These are phyloP conservation scores for Apis florea DNA, from an alignment of 1,140 invertebrate genomes.

Conservation along the genomic window DNA sequence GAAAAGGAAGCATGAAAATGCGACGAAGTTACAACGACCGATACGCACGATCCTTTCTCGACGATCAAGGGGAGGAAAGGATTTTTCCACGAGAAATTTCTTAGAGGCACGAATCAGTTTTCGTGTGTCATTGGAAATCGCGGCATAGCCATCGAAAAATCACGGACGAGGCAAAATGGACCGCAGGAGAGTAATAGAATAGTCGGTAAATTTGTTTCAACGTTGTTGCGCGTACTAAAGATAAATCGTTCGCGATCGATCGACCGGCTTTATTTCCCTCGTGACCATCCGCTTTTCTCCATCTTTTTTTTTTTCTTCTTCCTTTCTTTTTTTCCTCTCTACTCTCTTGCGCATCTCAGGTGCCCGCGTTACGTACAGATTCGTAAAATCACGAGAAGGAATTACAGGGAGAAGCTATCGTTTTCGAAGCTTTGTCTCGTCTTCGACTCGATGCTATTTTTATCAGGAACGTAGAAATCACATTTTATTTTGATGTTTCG, in stretches of 20 bases:
- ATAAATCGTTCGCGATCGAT: constrained; percentile 55
- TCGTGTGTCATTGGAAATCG: not conserved
- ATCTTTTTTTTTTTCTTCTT: not conserved
- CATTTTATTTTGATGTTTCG: not conserved
- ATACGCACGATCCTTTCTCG: not conserved
- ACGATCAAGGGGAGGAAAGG: not conserved
- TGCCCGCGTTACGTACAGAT: not conserved
- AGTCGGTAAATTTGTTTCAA: constrained; percentile 42
- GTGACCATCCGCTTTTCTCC: constrained; percentile 15
- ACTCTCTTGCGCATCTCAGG: not conserved
- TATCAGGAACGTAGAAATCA: not conserved
- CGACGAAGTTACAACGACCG: too few relatives aligned
- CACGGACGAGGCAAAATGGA: constrained; percentile 11
- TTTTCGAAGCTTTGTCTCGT: not conserved
- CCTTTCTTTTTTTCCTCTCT: not conserved
- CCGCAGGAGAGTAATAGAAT: constrained; percentile 28
- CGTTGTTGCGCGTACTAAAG: constrained; percentile 31
- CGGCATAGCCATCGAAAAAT: not conserved
- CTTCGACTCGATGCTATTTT: constrained; percentile 12
- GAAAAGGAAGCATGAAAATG: not conserved
- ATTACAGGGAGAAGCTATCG: constrained; percentile 3
- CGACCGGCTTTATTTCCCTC: constrained; percentile 38
- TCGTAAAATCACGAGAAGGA: constrained; percentile 6
- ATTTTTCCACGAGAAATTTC: not conserved
- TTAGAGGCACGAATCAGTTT: not conserved